Evolutionary conservation across 92 coral and sea anemone genomes (phyloP), one percentile per base, ranked within the genome.

Genomic region (Muricea muricata): DNA sequence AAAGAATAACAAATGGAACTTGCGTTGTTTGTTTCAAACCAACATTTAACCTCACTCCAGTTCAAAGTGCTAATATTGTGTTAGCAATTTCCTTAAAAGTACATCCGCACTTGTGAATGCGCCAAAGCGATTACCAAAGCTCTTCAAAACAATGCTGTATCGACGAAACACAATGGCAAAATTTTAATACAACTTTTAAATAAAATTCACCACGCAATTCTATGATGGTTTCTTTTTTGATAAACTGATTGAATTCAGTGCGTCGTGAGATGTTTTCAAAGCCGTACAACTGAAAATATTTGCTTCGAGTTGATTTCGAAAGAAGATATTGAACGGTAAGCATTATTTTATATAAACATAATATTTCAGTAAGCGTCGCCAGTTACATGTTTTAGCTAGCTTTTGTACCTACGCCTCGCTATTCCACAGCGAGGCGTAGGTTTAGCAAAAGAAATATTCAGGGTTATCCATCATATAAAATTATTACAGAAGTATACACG

Each of bases 71-170:
- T 28, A 63, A 63, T 63, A 28, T 63, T 30, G 70, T 39, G 70
- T 63, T 28, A 39, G 70, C 70, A 17, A 25, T 63, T 32, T 28
- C 70, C 70, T 28, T 63, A 63, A 26, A 63, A 28, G 70, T 39
- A 63, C 70, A 63, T 63, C 70, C 70, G 70, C 70, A 28, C 70
- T 63, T 63, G 30, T 6, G n/a, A 29, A 57, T 28, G 37, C 37
- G n/a, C 15, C 18, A 63, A 63, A 63, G 70, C 28, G 37, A 63
- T 63, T 32, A 63, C 37, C n/a, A 52, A 52, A 52, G 24, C 60
- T 52, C 60, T 63, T 20, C 70, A 28, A 63, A 28, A 63, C 37
- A 63, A 63, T 63, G 1, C 70, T 8, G 14, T n/a, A 63, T 28
- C 65, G 25, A 63, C 13, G 37, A 14, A 4, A 8, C 21, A 25